phyloP scores from a whole-genome alignment of 2,797 vertebrate genomes.

The Nasua narica region DNA sequence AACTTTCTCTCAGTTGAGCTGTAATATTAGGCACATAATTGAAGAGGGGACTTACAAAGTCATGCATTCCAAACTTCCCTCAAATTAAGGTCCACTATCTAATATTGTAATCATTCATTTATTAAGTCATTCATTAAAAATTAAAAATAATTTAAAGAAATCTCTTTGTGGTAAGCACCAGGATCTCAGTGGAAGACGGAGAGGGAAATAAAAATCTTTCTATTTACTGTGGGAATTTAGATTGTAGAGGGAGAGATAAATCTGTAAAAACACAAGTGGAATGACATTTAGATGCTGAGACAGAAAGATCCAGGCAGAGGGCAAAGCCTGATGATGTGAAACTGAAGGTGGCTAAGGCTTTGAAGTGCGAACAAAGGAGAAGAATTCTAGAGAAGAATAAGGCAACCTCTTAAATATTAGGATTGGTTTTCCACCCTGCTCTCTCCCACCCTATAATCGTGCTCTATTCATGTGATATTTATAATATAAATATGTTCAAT shows the following conservation, averaged over 20 bases:
- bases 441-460: background rate
- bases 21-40: background rate
- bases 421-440: background rate
- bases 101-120: background rate
- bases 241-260: background rate
- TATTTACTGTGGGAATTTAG: background rate
- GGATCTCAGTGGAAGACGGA: background rate
- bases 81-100: background rate
- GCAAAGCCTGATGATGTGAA: background rate
- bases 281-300: background rate
- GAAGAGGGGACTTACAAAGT: background rate
- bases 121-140: background rate
- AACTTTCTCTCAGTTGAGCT: background rate
- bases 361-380: background rate
- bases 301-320: background rate
- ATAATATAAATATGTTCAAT: background rate
- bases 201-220: background rate
- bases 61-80: background rate
- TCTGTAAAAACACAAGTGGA: background rate
- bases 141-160: background rate
- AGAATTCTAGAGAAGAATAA: background rate
- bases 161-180: background rate
- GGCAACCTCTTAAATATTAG: background rate
- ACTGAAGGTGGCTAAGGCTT: background rate
- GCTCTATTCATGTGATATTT: background rate